phyloP scores from a whole-genome alignment of 2,888 invertebrate species.

The Drosophila colorata region DNA sequence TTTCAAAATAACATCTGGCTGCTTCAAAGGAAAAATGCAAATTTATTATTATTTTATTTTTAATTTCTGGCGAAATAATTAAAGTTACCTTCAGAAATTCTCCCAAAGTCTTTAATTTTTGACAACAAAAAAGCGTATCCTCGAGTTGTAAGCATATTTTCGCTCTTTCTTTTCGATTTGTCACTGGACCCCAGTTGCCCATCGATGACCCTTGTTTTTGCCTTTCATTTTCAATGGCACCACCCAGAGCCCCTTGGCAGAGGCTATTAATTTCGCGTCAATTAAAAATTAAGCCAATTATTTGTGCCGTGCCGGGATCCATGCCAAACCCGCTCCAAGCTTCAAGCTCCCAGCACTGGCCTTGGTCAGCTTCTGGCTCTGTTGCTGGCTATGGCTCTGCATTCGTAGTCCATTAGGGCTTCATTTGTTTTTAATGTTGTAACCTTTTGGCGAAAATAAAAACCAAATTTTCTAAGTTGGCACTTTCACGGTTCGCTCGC shows the following conservation, averaged over 20 bases:
- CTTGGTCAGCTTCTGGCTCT: constrained; percentile 38
- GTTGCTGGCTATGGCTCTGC: constrained; percentile 24
- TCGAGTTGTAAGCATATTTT: constrained; percentile 17
- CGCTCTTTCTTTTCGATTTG: constrained; percentile 54
- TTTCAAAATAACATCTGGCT: background rate
- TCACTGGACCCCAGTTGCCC: constrained; percentile 39
- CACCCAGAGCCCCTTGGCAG: constrained; percentile 36
- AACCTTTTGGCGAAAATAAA: constrained; percentile 74
- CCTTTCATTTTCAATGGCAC: constrained; percentile 44
- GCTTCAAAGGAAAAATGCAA: background rate
- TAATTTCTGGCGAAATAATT: background rate
- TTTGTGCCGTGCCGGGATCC: constrained; percentile 66
- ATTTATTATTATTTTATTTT: background rate
- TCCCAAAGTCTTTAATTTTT: background rate
- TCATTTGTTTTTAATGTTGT: constrained; percentile 80
- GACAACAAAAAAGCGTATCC: background rate
- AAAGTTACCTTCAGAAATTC: background rate
- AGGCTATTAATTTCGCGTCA: constrained; percentile 81
- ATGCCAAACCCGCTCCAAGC: constrained; percentile 33
- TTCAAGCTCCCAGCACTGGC: constrained; percentile 14
- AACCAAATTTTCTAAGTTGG: constrained; percentile 72
- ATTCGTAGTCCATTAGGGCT: constrained; percentile 78
- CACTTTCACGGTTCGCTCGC: constrained; percentile 74
- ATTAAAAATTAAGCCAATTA: constrained; percentile 82
- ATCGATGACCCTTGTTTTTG: constrained; percentile 25